phyloP scores from a whole-genome alignment of 92 coral and sea anemone species.

The Ricordea florida region DNA sequence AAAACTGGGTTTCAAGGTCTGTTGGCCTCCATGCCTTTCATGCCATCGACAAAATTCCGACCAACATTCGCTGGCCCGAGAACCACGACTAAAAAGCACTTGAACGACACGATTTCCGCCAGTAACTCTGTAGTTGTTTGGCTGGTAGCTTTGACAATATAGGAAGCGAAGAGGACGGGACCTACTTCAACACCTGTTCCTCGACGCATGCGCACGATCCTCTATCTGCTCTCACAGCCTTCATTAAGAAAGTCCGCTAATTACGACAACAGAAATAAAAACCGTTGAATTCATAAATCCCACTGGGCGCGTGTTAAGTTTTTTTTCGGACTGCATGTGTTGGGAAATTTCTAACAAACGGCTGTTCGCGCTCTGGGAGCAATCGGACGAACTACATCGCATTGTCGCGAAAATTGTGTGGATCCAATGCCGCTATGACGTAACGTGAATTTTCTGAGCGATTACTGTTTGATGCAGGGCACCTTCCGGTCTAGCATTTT shows the following conservation, averaged over 20 bases:
- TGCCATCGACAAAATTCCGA: not conserved
- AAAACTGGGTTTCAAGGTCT: not conserved
- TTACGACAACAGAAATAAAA: conserved; percentile 11
- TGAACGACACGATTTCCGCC: not conserved
- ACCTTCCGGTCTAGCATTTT: not conserved
- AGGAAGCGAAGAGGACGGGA: conserved; percentile 47
- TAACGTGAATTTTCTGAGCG: not conserved
- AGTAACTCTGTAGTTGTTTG: conserved; percentile 54
- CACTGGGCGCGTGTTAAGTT: not conserved
- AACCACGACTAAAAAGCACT: conserved; percentile 1
- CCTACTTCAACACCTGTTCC: conserved; percentile 75
- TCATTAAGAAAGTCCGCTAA: conserved; percentile 32
- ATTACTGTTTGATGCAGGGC: not conserved
- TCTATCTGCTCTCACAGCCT: not conserved
- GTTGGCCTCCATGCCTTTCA: not conserved
- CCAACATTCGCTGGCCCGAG: not conserved
- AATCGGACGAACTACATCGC: not conserved
- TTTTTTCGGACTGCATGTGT: not conserved
- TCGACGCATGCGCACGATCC: conserved; percentile 60
- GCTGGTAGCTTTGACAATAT: conserved; percentile 91
- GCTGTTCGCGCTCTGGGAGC: not conserved
- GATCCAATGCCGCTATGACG: conserved; percentile 10
- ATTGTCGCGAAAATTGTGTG: not conserved
- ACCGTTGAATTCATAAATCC: not conserved
- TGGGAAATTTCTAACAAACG: not conserved